Conservation (phyloP, 37 sponge, comb jelly and placozoan genomes). For the Haliclona indistincta region DNA sequence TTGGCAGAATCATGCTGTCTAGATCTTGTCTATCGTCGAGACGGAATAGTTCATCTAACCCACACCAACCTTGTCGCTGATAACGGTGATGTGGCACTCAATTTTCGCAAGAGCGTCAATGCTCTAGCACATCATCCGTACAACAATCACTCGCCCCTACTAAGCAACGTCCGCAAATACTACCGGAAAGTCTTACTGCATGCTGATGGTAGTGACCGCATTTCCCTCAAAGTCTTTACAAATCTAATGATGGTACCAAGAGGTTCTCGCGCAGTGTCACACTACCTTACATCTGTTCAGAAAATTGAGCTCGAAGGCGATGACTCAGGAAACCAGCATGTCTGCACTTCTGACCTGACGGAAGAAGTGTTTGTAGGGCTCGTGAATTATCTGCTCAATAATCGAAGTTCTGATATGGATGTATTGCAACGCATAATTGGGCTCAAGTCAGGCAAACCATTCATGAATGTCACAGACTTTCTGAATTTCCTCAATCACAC, state of each 20-base stretch:
- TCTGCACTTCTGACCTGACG: slow-evolving; percentile 29
- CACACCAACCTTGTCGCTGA: slow-evolving; percentile 4
- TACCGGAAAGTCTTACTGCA: slow-evolving; percentile 41
- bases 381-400: slow-evolving; percentile 43
- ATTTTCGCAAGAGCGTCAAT: neutral
- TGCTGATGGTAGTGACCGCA: slow-evolving; percentile 52
- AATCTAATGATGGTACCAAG: neutral
- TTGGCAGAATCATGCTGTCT: too few relatives aligned
- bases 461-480: slow-evolving; percentile 27
- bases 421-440: too few relatives aligned
- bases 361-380: slow-evolving; percentile 32
- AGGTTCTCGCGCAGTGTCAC: neutral
- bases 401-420: slow-evolving; percentile 45
- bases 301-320: too few relatives aligned
- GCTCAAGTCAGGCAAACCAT: slow-evolving; percentile 6
- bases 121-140: too few relatives aligned
- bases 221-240: slow-evolving; percentile 31
- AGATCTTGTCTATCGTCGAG: slow-evolving; percentile 12
- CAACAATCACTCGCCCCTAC: too few relatives aligned
- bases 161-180: too few relatives aligned
- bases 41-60: slow-evolving; percentile 10
- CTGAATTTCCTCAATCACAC: slow-evolving; percentile 37
- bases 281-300: too few relatives aligned
- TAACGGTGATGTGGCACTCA: neutral
- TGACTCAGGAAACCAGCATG: too few relatives aligned